These are phyloP conservation scores for Bombylius major DNA, from an alignment of 2,888 invertebrate genomes.

Conservation along the genomic window DNA sequence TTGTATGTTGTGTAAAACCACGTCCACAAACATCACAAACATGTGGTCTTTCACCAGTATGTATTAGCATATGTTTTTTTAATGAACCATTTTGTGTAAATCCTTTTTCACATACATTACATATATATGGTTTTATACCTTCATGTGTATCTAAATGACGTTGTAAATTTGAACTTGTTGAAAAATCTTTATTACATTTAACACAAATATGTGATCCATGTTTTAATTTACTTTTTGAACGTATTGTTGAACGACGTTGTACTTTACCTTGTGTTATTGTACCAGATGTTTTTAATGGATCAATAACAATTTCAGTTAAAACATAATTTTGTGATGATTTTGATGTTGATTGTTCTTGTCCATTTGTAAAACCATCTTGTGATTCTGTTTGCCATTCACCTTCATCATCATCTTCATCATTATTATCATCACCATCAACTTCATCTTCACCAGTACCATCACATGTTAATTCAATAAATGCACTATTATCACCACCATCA, in stretches of 20 bases:
- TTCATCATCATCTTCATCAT: slow-evolving; percentile 2
- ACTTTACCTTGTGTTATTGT: neutral
- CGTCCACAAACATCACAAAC: slow-evolving; percentile 24
- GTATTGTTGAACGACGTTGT: neutral
- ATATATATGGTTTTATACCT: slow-evolving; percentile 24
- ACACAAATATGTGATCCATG: slow-evolving; percentile 19
- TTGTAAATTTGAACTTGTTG: slow-evolving; percentile 28
- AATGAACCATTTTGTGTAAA: slow-evolving; percentile 28
- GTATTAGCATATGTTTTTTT: slow-evolving; percentile 28
- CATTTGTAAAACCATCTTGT: neutral
- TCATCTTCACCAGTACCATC: slow-evolving; percentile 1
- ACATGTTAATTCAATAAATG: too few relatives aligned
- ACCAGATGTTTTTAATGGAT: neutral
- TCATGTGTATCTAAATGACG: slow-evolving; percentile 27
- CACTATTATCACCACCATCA: too few relatives aligned
- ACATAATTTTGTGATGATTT: neutral
- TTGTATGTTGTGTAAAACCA: slow-evolving; percentile 28
- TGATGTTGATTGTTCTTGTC: neutral
- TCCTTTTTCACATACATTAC: slow-evolving; percentile 23
- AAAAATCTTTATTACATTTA: slow-evolving; percentile 28
- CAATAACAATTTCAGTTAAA: neutral
- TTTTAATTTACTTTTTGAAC: slow-evolving; percentile 3
- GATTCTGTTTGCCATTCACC: neutral
- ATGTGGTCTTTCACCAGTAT: slow-evolving; percentile 27
- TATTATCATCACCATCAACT: neutral